These are phyloP conservation scores for Sebastes vulpes DNA, from an alignment of 2,797 vertebrate genomes.

Conservation along the genomic window DNA sequence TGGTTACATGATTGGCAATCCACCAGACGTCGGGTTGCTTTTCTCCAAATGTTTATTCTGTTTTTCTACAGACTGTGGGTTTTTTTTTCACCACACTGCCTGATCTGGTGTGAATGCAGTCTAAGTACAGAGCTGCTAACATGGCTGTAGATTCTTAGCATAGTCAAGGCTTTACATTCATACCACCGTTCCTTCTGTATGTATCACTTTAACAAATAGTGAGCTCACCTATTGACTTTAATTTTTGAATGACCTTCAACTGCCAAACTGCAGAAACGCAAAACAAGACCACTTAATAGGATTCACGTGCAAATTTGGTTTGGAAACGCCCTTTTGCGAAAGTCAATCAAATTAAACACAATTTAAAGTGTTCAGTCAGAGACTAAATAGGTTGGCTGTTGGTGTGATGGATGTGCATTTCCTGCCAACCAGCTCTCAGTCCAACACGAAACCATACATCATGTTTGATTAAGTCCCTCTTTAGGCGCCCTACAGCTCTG, in stretches of 20 bases:
- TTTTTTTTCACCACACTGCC: no score
- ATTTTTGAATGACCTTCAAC: constrained; percentile 56
- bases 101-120: no score
- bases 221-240: neutral
- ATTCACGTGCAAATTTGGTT: constrained; percentile 65
- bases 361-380: constrained; percentile 79
- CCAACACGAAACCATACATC: constrained; percentile 86
- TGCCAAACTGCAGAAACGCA: constrained; percentile 42
- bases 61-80: fast-evolving
- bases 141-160: neutral
- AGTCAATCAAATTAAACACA: constrained; percentile 83
- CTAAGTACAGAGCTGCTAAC: neutral
- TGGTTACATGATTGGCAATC: no score
- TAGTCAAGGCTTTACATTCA: neutral
- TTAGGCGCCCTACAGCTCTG: constrained; percentile 46
- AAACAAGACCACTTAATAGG: constrained; percentile 44
- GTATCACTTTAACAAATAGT: neutral
- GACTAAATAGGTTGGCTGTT: constrained; percentile 83
- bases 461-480: constrained; percentile 88
- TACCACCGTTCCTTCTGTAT: neutral
- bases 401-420: constrained; percentile 86
- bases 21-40: no score
- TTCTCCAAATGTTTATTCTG: no score
- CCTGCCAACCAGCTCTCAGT: constrained; percentile 74
- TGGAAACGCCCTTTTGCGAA: constrained; percentile 67